phyloP scores from a whole-genome alignment of 2,113 vertebrate species.

The Neodontobutis hainanensis region DNA sequence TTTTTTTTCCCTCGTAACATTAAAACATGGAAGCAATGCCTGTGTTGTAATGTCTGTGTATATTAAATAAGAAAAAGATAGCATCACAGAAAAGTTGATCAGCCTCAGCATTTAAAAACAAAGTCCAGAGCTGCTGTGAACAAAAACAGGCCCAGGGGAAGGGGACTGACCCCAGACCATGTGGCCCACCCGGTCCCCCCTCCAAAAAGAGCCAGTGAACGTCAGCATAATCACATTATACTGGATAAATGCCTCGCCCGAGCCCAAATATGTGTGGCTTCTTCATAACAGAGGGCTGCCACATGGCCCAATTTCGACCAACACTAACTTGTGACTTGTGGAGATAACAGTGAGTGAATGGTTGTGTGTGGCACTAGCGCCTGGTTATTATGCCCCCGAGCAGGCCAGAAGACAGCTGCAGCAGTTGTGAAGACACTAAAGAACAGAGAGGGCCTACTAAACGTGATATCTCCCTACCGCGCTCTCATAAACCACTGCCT shows the following conservation, averaged over 20 bases:
- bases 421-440: conserved; percentile 52
- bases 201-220: conserved; percentile 45
- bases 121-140: conserved; percentile 43
- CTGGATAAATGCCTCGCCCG: conserved; percentile 62
- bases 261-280: conserved; percentile 57
- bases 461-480: conserved; percentile 31
- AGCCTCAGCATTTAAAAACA: conserved; percentile 33
- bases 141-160: conserved; percentile 52
- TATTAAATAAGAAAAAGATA: no score
- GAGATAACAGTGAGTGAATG: conserved; percentile 41
- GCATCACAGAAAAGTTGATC: no score
- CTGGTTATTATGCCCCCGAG: conserved; percentile 61
- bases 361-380: conserved; percentile 35
- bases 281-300: conserved; percentile 62
- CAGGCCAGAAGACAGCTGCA: conserved; percentile 65
- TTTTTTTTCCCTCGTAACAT: no score
- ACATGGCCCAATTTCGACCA: conserved; percentile 60
- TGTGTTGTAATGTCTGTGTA: no score
- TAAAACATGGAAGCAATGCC: no score
- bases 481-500: conserved; percentile 44
- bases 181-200: conserved; percentile 55
- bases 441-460: conserved; percentile 40
- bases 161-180: conserved; percentile 47
- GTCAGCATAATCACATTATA: conserved; percentile 71
- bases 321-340: conserved; percentile 53